phyloP scores from a whole-genome alignment of 2,113 vertebrate species.

The Leucosticte australis region DNA sequence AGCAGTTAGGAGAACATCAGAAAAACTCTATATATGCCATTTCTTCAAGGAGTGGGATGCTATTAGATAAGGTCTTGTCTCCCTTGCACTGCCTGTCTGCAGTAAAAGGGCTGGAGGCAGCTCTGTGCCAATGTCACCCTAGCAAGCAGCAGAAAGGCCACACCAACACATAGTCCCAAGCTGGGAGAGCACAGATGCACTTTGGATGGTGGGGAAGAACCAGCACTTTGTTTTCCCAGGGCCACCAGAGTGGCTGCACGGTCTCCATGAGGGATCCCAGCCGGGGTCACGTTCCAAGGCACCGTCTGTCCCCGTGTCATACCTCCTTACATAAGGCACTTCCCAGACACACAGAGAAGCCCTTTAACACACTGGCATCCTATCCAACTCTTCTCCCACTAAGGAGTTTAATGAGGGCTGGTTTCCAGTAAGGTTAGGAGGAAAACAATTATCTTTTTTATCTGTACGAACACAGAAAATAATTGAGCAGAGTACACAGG shows the following conservation, averaged over 20 bases:
- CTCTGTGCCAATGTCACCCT: not conserved
- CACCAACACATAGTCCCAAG: accelerated
- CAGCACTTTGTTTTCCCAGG: not conserved
- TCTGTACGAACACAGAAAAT: not conserved
- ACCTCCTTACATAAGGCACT: not conserved
- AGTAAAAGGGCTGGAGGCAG: not conserved
- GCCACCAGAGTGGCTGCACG: not conserved
- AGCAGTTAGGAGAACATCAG: not conserved
- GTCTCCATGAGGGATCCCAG: not conserved
- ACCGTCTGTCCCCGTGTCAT: accelerated
- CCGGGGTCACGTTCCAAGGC: not conserved
- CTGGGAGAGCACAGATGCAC: not conserved
- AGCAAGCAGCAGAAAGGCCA: not conserved
- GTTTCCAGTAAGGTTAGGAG: not conserved
- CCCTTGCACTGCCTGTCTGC: not conserved
- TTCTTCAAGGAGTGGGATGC: not conserved
- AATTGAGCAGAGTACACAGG: not conserved
- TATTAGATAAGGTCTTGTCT: not conserved
- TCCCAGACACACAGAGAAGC: not conserved
- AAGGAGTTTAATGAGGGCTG: slow-evolving; percentile 20
- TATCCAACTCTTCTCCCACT: not conserved
- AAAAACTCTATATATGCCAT: not conserved
- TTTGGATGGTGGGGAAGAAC: not conserved
- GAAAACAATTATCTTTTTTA: slow-evolving; percentile 23
- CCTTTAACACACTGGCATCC: not conserved